A percentile compares a stretch with the other conserved stretches of the same genome.
Conservation (phyloP, 2,888 invertebrate species). For the Phrixothrix hirtus region DNA sequence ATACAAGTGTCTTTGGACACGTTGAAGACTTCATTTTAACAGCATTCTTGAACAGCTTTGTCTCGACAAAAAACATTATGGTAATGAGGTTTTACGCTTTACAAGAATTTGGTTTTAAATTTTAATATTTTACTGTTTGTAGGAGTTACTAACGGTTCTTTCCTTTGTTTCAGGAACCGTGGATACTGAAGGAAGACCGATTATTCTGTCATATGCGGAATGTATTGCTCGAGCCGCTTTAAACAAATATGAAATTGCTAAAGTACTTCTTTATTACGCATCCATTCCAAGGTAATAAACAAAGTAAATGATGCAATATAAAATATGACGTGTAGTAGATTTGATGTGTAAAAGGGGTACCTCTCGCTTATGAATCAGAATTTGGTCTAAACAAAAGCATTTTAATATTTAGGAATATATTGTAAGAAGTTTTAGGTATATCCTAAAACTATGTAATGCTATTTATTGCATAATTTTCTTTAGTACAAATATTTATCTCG, state of each 20-base stretch:
- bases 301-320: neutral
- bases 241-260: conserved; percentile 70
- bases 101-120: neutral
- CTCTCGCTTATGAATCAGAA: too few species aligned
- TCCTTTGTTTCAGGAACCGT: conserved; percentile 64
- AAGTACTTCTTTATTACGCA: conserved; percentile 72
- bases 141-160: neutral
- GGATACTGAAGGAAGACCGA: conserved; percentile 67
- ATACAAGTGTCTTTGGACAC: conserved; percentile 13
- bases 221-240: conserved; percentile 63
- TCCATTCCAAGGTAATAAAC: conserved; percentile 68
- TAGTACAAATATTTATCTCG: too few species aligned
- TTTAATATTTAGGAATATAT: too few species aligned
- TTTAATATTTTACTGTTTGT: conserved; percentile 5
- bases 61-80: conserved; percentile 8
- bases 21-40: conserved; percentile 14
- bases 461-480: too few species aligned
- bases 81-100: conserved; percentile 5
- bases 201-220: conserved; percentile 68
- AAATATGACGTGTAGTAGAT: neutral
- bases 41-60: conserved; percentile 11
- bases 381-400: too few species aligned
- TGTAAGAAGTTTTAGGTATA: too few species aligned
- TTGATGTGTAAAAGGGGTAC: too few species aligned
- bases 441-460: too few species aligned